A percentile compares a stretch with the other conserved stretches of the same genome.
These are phyloP conservation scores for Gasterosteus aculeatus DNA, from an alignment of 2,113 vertebrate species.

Conservation along the genomic window DNA sequence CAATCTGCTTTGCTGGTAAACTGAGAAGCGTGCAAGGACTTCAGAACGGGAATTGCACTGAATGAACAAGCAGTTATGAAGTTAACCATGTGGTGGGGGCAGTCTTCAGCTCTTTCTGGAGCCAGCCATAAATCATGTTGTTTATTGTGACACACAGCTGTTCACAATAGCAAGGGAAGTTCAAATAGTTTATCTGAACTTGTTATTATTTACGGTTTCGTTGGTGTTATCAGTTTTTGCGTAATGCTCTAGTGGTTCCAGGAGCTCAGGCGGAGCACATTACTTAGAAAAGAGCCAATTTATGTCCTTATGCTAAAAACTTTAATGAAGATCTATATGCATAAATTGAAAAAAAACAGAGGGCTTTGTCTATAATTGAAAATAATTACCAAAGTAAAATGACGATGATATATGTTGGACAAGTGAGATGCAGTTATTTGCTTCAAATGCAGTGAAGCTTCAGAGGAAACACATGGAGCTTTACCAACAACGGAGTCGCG, in stretches of 20 bases:
- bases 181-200: background rate
- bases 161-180: background rate
- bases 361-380: constrained; percentile 13
- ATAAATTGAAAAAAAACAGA: constrained; percentile 33
- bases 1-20: constrained; percentile 54
- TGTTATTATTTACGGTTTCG: constrained; percentile 2
- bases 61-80: constrained; percentile 41
- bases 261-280: constrained; percentile 18
- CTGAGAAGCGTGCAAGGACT: constrained; percentile 35
- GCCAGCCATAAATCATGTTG: constrained; percentile 36
- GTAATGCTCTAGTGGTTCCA: constrained; percentile 30
- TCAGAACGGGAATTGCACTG: constrained; percentile 36
- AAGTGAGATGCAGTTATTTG: constrained; percentile 35
- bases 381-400: constrained; percentile 46
- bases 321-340: constrained; percentile 43
- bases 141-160: constrained; percentile 44
- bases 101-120: constrained; percentile 12
- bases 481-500: constrained; percentile 35
- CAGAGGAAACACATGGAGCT: constrained; percentile 51
- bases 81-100: constrained; percentile 28
- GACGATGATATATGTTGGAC: constrained; percentile 40
- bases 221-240: background rate
- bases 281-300: constrained; percentile 19
- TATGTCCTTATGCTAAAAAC: constrained; percentile 12
- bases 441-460: constrained; percentile 35